Evolutionary conservation across 2,888 invertebrate genomes (phyloP).

Genomic region (Hydropsyche betteni): DNA sequence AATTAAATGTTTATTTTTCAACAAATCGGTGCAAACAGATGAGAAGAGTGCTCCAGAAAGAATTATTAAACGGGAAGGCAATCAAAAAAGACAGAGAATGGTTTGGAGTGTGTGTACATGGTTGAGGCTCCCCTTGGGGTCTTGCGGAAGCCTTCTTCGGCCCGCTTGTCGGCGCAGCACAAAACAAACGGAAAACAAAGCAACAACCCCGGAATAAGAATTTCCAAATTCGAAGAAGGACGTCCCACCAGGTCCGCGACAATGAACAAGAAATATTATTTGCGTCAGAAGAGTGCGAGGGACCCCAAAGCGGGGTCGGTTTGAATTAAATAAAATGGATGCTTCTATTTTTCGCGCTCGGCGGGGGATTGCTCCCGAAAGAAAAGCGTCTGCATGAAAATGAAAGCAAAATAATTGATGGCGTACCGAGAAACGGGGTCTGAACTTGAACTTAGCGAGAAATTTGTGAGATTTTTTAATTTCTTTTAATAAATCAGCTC

Average conservation of each 20-base stretch:
- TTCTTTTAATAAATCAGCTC: too few species aligned
- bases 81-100: constrained; percentile 12
- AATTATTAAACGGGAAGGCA: constrained; percentile 26
- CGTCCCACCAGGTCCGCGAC: constrained; percentile 44
- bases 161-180: constrained; percentile 20
- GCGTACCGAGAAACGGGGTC: constrained; percentile 35
- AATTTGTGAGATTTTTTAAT: too few species aligned
- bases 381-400: constrained; percentile 40
- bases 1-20: too few species aligned
- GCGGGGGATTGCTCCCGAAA: constrained; percentile 6
- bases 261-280: constrained; percentile 45
- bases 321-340: constrained; percentile 49
- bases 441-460: too few species aligned
- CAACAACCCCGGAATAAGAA: not conserved
- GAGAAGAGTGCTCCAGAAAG: constrained; percentile 3
- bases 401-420: constrained; percentile 48
- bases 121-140: constrained; percentile 18
- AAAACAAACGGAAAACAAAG: constrained; percentile 47
- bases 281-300: constrained; percentile 25
- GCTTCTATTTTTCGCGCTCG: constrained; percentile 43
- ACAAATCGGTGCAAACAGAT: constrained; percentile 2
- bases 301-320: constrained; percentile 16
- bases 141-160: constrained; percentile 4
- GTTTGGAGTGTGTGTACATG: not conserved
- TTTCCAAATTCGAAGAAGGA: constrained; percentile 29